Percentiles rank a stretch among this genome's conserved stretches.
These are phyloP conservation scores for Pomatorhinus ruficollis DNA, from an alignment of 2,113 vertebrate genomes.

Conservation along the genomic window DNA sequence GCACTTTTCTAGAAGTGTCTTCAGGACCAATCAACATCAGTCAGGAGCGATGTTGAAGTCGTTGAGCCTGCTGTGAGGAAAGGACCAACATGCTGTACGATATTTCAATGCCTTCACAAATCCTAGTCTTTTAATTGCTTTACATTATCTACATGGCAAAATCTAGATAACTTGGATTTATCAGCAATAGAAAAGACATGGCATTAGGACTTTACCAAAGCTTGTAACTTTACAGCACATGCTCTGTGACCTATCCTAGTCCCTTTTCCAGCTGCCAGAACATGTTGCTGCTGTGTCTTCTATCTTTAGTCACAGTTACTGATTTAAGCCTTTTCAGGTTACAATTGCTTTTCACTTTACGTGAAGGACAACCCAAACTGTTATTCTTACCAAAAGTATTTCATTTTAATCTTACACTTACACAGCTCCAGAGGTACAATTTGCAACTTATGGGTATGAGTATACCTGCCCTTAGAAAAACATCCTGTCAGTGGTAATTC, in stretches of 20 bases:
- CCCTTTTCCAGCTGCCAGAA: background rate
- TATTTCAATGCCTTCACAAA: background rate
- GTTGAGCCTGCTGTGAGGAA: background rate
- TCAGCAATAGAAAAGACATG: background rate
- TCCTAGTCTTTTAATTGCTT: background rate
- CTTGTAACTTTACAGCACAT: background rate
- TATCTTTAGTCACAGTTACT: background rate
- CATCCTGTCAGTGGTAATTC: background rate
- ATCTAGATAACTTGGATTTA: background rate
- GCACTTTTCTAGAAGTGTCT: background rate
- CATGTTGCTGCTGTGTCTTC: background rate
- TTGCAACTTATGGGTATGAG: background rate
- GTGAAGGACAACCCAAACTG: background rate
- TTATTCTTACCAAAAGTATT: background rate
- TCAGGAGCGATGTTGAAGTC: background rate
- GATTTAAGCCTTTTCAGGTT: background rate
- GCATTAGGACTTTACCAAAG: background rate
- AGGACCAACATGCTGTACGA: rapidly evolving
- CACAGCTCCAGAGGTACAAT: background rate
- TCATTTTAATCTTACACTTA: background rate
- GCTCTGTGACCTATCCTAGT: background rate
- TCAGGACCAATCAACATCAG: background rate
- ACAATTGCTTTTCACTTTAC: background rate
- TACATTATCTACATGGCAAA: background rate
- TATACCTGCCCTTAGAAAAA: background rate